Conservation (phyloP, 2,888 invertebrate genomes). For the Euspilapteryx auroguttella region DNA sequence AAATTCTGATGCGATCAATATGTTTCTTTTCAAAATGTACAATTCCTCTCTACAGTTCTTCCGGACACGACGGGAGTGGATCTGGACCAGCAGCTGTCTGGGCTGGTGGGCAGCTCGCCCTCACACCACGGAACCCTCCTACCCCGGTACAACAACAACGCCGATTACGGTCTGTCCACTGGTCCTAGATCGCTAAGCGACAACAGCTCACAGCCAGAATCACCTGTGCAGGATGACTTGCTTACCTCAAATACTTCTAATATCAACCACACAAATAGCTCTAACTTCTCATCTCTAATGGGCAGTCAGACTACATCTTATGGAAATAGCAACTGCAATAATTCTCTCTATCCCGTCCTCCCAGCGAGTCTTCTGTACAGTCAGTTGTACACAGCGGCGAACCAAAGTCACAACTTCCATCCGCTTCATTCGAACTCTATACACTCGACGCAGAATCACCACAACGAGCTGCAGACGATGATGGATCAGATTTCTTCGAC, state of each 20-base stretch:
- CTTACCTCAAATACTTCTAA: conserved; percentile 67
- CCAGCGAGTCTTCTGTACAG: conserved; percentile 83
- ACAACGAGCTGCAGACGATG: conserved; percentile 73
- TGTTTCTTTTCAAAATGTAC: conserved; percentile 7
- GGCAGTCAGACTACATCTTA: conserved; percentile 65
- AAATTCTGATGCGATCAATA: conserved; percentile 18
- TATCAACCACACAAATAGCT: conserved; percentile 61
- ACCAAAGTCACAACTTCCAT: conserved; percentile 74
- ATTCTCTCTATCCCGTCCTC: conserved; percentile 75
- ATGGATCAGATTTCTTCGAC: conserved; percentile 76
- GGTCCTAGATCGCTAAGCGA: conserved; percentile 80
- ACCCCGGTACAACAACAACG: conserved; percentile 68
- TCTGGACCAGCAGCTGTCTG: conserved; percentile 72
- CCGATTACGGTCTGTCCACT: conserved; percentile 67
- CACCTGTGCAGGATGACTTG: conserved; percentile 79
- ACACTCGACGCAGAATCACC: conserved; percentile 64
- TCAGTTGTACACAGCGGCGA: conserved; percentile 79
- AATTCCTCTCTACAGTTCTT: conserved; percentile 59
- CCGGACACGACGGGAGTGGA: conserved; percentile 79
- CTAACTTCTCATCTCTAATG: conserved; percentile 67
- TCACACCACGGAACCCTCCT: conserved; percentile 64
- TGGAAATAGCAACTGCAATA: conserved; percentile 67
- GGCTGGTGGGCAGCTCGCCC: conserved; percentile 61
- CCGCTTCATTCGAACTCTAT: conserved; percentile 67
- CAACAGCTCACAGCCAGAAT: conserved; percentile 81